Percentiles rank a stretch among this genome's conserved stretches.
phyloP scores from a whole-genome alignment of 2,113 vertebrate genomes.

The Perca fluviatilis region DNA sequence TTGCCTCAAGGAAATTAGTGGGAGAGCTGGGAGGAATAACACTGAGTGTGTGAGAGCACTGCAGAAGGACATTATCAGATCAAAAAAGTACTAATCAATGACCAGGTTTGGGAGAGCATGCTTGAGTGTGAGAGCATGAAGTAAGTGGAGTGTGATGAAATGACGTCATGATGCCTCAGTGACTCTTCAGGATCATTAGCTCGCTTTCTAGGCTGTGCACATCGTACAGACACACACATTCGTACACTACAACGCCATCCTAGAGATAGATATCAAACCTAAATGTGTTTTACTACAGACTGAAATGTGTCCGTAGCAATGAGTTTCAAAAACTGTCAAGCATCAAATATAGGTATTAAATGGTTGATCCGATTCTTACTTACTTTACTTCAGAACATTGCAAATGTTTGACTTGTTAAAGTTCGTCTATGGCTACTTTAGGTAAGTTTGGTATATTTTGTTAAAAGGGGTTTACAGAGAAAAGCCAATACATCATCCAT shows the following conservation, averaged over 20 bases:
- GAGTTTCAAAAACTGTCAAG: neutral
- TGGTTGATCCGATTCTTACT: neutral
- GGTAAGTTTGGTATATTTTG: too few species aligned
- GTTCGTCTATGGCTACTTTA: neutral
- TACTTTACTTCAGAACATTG: neutral
- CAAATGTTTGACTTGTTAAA: neutral
- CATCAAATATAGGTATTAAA: neutral
- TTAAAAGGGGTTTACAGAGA: neutral
- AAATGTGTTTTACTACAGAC: neutral
- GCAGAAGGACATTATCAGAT: slow-evolving; percentile 2
- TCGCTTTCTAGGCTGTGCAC: neutral
- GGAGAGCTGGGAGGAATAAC: neutral
- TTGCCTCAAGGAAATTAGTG: neutral
- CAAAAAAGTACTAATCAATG: slow-evolving; percentile 21
- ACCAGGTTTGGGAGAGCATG: neutral
- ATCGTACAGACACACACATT: neutral
- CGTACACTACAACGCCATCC: neutral
- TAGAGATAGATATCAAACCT: neutral
- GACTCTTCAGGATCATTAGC: slow-evolving; percentile 48
- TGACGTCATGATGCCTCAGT: slow-evolving; percentile 32
- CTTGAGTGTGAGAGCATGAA: slow-evolving; percentile 18
- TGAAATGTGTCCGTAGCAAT: neutral
- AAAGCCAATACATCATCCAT: neutral
- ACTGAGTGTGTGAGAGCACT: neutral
- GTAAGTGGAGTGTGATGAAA: slow-evolving; percentile 46